These are phyloP conservation scores for Hipposideros armiger DNA, from an alignment of 2,113 vertebrate species.

Conservation along the genomic window DNA sequence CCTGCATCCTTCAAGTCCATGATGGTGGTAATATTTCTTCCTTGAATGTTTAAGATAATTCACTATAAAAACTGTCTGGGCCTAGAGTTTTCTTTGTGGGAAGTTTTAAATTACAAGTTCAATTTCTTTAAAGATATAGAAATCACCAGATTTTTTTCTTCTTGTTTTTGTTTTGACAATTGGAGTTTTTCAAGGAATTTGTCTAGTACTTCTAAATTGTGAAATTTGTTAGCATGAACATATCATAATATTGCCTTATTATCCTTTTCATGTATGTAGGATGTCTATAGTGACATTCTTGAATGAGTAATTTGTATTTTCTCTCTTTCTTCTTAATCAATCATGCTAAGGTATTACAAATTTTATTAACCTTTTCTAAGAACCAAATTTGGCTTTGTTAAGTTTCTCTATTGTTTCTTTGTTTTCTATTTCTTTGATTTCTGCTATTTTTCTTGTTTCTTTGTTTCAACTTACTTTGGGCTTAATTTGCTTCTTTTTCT, in stretches of 20 bases:
- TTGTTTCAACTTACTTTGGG: neutral
- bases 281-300: neutral
- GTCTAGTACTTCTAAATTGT: constrained; percentile 1
- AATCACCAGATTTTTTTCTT: neutral
- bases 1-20: constrained; percentile 1
- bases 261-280: neutral
- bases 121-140: neutral
- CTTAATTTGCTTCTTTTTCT: neutral
- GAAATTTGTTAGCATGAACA: neutral
- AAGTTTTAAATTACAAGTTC: constrained; percentile 7
- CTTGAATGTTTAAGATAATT: neutral
- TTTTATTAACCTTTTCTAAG: neutral
- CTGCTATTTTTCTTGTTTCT: neutral
- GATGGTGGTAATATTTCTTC: neutral
- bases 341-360: neutral
- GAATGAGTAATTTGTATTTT: neutral
- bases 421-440: constrained; percentile 36
- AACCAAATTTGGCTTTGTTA: neutral
- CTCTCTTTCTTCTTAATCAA: neutral
- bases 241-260: neutral
- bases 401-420: neutral
- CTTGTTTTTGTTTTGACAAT: constrained; percentile 24
- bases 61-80: neutral
- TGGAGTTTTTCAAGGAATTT: neutral
- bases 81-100: neutral